Evolutionary conservation across 2,888 invertebrate genomes (phyloP), one percentile per base, ranked within the genome.

Genomic region (Andrena trimmerana): DNA sequence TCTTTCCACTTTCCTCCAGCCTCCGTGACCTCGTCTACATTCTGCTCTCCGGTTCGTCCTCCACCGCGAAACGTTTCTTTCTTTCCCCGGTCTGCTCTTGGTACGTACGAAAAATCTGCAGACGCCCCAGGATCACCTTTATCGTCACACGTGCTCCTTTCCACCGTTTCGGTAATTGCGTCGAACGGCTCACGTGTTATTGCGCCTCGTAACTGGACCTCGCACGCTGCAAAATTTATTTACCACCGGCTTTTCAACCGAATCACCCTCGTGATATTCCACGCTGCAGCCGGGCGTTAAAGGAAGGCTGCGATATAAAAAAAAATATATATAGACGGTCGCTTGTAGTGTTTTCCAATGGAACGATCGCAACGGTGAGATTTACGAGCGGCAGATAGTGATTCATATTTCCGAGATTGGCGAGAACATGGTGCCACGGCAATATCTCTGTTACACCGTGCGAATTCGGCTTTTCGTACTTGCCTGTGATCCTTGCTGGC

Each of bases 401-500:
- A 76, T 76, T 76, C 68, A 42, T 68, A 52, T 60, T 33, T 16
- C 20, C n/a, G 62, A 60, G 62, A 75, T 76, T 62, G 60, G 52
- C 36, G 48, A 68, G 60, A 69, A 76, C 67, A 2, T 2, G 60
- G 24, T 50, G 24, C n/a, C 24, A 2, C 42, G 31, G 33, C 48
- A 65, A 68, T 83, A 77, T 82, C 78, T 82, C 83, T 48, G 68
- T 52, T 62, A 50, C 52, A 57, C 59, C 72, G 68, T 52, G 71
- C 72, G 66, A 82, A 70, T 79, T 84, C 69, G 76, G 72, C 63
- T 79, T 78, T 82, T 75, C 78, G 67, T 68, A 60, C 76, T 75
- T 79, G 72, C 70, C 1, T 13, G 33, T n/a, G 36, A 33, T 36
- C 42, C 24, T 29, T 48, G 29, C 16, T 63, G 50, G 13, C 52